Base-by-base conservation (phyloP, 2,797 vertebrate genomes). In the Mormyrus hasselquistii region DNA sequence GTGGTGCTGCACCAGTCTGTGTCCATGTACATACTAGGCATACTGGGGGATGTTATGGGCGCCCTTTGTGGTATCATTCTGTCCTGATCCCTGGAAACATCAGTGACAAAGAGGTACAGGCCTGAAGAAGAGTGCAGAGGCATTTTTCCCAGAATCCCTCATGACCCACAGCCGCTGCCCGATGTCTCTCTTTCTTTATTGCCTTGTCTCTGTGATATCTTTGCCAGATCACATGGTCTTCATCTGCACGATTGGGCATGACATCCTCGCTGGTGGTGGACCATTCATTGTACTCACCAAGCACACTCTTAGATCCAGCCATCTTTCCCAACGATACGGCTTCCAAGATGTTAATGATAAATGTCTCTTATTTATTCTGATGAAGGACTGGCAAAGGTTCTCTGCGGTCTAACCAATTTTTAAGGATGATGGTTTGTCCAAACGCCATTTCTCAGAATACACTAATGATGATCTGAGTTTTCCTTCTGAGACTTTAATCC, bases 401-500 rank as follows among this genome's bases (percentile, higher is more conserved):
- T 3, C 12, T 88, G 49, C 5, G 14, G 44, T 29, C 5, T 53
- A 25, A 41, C 34, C 12, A 53, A 59, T 83, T 84, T 88, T 8
- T 47, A 88, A 22, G 10, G 52, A 16, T 44, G 76, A 59, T 62
- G 76, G 14, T 83, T 73, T 89, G 62, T 88, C 44, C 65, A 88
- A 88, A 34, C 25, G 2, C 44, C 14, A 5, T 49, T 69, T 73
- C 44, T 73, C 87, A 73, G 87, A 69, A 50, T 44, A 53, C 59
- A 5, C 59, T 19, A 87, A 59, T 62, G 55, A 59, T 12, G 16
- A 14, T 62, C 7, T 49, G n/a, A 53, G 38, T 44, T 50, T 87
- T 89, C 12, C 34, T 73, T 76, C 44, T 53, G 49, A 55, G 29
- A 44, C n/a, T 79, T 87, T 79, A 53, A 65, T 89, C 59, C 34